Percentiles rank a stretch among this genome's conserved stretches.
phyloP scores from a whole-genome alignment of 2,888 invertebrate genomes.

The Gastrophysa polygoni region DNA sequence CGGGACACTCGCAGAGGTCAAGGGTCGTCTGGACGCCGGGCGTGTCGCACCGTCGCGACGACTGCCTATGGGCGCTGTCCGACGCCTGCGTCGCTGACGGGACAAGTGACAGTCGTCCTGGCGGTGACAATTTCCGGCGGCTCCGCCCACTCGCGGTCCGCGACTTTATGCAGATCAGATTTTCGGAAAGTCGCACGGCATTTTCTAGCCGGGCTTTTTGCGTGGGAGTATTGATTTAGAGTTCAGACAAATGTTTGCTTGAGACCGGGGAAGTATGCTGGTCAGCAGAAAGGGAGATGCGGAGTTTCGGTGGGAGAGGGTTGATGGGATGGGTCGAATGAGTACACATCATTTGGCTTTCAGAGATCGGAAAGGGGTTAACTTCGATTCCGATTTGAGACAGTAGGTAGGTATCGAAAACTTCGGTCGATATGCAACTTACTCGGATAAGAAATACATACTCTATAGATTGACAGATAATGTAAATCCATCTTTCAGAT shows the following conservation, averaged over 20 bases:
- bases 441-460: too few relatives aligned
- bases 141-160: slow-evolving; percentile 47
- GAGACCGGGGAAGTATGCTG: slow-evolving; percentile 8
- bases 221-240: slow-evolving; percentile 4
- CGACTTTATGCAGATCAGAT: not conserved
- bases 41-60: slow-evolving; percentile 59
- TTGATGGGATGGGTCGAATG: not conserved
- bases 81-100: slow-evolving; percentile 55
- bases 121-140: slow-evolving; percentile 56
- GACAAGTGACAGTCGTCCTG: slow-evolving; percentile 58
- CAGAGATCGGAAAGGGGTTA: not conserved
- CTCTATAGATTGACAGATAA: too few relatives aligned
- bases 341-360: not conserved
- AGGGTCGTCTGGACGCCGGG: slow-evolving; percentile 58
- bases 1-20: slow-evolving; percentile 56
- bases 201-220: slow-evolving; percentile 8
- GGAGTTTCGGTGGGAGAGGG: not conserved
- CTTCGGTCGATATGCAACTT: too few relatives aligned
- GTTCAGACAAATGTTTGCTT: slow-evolving; percentile 11
- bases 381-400: too few relatives aligned
- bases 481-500: too few relatives aligned
- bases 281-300: slow-evolving; percentile 1
- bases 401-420: too few relatives aligned
- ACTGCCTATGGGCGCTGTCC: slow-evolving; percentile 57
- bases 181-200: not conserved